Evolutionary conservation across 2,797 vertebrate genomes (phyloP).

Genomic region (Esox lucius): DNA sequence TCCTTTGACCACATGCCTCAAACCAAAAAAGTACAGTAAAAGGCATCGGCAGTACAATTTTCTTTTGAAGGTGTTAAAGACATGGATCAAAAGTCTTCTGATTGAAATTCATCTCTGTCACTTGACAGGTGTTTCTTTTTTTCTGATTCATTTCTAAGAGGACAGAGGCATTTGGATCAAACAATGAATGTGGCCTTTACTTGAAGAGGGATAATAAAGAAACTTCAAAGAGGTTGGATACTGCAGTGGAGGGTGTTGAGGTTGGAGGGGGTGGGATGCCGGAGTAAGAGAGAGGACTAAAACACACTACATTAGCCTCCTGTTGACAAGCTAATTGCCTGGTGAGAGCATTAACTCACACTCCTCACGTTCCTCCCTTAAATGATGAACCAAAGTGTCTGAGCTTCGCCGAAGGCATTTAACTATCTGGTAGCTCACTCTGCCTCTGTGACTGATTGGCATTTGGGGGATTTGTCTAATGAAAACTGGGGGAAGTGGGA

Average conservation of each 20-base stretch:
- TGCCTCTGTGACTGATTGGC: slow-evolving; percentile 44
- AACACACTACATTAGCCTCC: slow-evolving; percentile 55
- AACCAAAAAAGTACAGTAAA: slow-evolving; percentile 49
- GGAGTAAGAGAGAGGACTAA: slow-evolving; percentile 30
- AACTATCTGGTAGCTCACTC: slow-evolving; percentile 29
- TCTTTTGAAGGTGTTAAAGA: slow-evolving; percentile 37
- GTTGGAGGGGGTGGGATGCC: background rate
- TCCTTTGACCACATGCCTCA: slow-evolving; percentile 48
- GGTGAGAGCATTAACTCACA: slow-evolving; percentile 58
- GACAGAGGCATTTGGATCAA: slow-evolving; percentile 29
- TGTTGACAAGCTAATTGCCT: slow-evolving; percentile 65
- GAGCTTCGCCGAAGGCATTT: slow-evolving; percentile 31
- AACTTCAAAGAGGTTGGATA: slow-evolving; percentile 41
- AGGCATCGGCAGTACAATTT: slow-evolving; percentile 19
- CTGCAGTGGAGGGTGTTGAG: background rate
- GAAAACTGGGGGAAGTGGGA: slow-evolving; percentile 32
- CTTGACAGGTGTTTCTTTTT: slow-evolving; percentile 26
- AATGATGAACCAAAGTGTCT: slow-evolving; percentile 36
- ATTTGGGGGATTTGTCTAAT: slow-evolving; percentile 39
- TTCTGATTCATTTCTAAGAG: slow-evolving; percentile 34
- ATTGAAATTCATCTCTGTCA: slow-evolving; percentile 50
- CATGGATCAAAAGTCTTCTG: slow-evolving; percentile 38
- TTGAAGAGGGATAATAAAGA: slow-evolving; percentile 22
- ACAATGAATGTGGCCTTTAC: slow-evolving; percentile 38
- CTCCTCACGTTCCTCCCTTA: slow-evolving; percentile 20